Conservation (phyloP, 2,797 vertebrate genomes). For the Sebastes nivosus region DNA sequence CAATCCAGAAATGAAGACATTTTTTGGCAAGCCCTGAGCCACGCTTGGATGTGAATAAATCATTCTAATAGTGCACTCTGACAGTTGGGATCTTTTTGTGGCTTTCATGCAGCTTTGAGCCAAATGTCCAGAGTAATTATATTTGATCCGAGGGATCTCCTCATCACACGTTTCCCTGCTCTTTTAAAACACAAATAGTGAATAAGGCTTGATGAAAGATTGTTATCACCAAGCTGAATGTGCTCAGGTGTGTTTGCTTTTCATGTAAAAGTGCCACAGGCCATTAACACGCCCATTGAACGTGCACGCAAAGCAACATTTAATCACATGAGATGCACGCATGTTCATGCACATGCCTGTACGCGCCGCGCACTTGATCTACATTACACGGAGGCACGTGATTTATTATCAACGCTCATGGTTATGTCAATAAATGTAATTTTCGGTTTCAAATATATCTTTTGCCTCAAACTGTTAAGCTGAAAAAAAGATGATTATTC, state of each 20-base stretch:
- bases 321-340: conserved; percentile 21
- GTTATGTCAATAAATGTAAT: conserved; percentile 13
- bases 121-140: conserved; percentile 61
- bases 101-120: conserved; percentile 51
- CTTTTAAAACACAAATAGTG: conserved; percentile 9
- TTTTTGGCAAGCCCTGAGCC: conserved; percentile 45
- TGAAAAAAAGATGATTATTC: not conserved
- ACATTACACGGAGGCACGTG: not conserved
- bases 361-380: not conserved
- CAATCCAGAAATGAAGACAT: conserved; percentile 39
- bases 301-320: conserved; percentile 11
- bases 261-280: conserved; percentile 40
- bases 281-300: conserved; percentile 24
- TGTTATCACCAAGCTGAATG: conserved; percentile 35
- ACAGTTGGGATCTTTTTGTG: conserved; percentile 53
- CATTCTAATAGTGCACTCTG: conserved; percentile 39
- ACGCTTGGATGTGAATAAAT: conserved; percentile 60
- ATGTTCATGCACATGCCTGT: conserved; percentile 1
- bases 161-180: conserved; percentile 37
- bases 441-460: conserved; percentile 33
- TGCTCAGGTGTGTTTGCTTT: conserved; percentile 70
- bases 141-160: conserved; percentile 54
- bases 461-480: conserved; percentile 12
- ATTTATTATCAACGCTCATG: conserved; percentile 21
- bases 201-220: conserved; percentile 57